Evolutionary conservation across 2,113 vertebrate genomes (phyloP).

Genomic region (Columba livia): DNA sequence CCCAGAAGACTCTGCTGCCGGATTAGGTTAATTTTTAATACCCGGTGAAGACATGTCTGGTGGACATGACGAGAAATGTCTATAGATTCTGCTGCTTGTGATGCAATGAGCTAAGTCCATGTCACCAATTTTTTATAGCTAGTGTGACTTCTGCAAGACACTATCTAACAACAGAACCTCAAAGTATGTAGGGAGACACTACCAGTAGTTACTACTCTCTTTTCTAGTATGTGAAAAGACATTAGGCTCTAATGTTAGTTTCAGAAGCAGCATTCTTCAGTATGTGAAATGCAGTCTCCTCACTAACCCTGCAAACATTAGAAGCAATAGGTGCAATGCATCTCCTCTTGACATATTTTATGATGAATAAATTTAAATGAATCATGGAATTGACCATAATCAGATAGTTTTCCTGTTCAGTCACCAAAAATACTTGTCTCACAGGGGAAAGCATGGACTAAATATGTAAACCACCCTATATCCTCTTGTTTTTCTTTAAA

Average conservation of each 20-base stretch:
- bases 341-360: background rate
- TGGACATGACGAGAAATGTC: background rate
- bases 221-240: background rate
- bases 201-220: background rate
- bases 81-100: background rate
- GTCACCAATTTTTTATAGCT: background rate
- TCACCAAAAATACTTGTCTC: background rate
- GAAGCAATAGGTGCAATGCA: background rate
- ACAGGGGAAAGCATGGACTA: background rate
- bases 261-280: background rate
- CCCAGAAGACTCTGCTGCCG: background rate
- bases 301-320: background rate
- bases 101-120: background rate
- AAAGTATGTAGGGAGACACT: background rate
- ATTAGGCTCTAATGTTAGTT: background rate
- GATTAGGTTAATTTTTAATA: conserved; percentile 36
- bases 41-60: background rate
- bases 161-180: background rate
- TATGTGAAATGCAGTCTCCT: background rate
- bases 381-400: background rate
- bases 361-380: background rate
- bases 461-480: background rate
- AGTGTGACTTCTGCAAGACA: background rate
- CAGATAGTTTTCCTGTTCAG: background rate
- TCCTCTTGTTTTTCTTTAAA: background rate